Percentiles rank a stretch among this genome's conserved stretches.
phyloP scores from a whole-genome alignment of 2,113 vertebrate species.

The human region DNA sequence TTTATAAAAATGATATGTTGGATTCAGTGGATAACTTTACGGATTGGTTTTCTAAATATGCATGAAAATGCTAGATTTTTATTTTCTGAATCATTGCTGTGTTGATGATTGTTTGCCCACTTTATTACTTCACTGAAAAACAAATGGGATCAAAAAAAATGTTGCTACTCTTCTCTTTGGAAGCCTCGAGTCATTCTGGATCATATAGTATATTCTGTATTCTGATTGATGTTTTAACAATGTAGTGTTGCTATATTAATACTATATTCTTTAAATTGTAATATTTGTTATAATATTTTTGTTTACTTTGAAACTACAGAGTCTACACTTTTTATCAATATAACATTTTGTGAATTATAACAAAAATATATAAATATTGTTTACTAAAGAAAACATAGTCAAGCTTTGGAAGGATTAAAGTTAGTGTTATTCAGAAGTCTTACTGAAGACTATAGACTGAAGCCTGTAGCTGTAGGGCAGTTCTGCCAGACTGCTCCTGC shows the following conservation, averaged over 20 bases:
- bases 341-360: not conserved
- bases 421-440: not conserved
- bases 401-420: not conserved
- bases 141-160: not conserved
- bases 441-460: not conserved
- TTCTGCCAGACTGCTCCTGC: not conserved
- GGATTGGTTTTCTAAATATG: not conserved
- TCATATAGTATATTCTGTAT: not conserved
- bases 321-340: not conserved
- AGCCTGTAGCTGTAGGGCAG: not conserved
- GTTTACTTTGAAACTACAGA: not conserved
- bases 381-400: not conserved
- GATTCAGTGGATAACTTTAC: not conserved
- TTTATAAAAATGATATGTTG: not conserved
- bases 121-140: not conserved
- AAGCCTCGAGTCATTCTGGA: not conserved
- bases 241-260: not conserved
- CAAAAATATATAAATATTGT: not conserved
- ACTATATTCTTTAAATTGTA: not conserved
- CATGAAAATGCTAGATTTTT: not conserved
- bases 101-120: not conserved
- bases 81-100: not conserved
- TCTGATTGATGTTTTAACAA: not conserved
- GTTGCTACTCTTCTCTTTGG: not conserved
- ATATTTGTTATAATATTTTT: not conserved